Base-by-base conservation (phyloP, 2,888 invertebrate genomes). In the Cheilosia vulpina region DNA sequence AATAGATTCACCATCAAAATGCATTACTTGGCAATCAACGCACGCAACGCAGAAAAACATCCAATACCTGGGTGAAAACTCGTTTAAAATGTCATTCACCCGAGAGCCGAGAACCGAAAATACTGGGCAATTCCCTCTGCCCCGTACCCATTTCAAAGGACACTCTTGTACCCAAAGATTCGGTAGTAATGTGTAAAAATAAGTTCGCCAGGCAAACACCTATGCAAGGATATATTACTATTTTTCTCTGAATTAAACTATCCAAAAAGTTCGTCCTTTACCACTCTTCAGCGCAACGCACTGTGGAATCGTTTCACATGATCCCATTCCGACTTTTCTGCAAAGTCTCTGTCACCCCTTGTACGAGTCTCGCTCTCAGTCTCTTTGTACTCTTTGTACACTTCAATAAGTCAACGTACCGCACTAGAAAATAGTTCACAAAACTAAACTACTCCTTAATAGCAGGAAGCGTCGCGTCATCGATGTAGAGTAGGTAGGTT, bases 201-300 rank as follows among this genome's bases (percentile, higher is more conserved):
- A 34, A 34, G 11, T 11, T 34, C 34, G 3, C 34, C 34, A 11
- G 9, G 34, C 7, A 34, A 34, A 11, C 3, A 11, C 11, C 0
- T 11, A 34, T 34, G 34, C 34, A 34, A 34, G 34, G 34, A 34
- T 11, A 34, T 15, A 6, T n/a, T 43, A 2, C 0, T 7, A 2
- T n/a, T 17, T 45, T 45, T 45, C 17, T 45, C 7, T 6, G 17
- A 13, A 50, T 11, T 13, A 50, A 11, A 50, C 9, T 9, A 9
- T 19, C 19, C 2, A 15, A 21, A 52, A 52, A 52, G 52, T 52
- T 52, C 24, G 52, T 52, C 52, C 52, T 52, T 21, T 21, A 47
- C 41, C 13, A 60, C 60, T 27, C 24, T 43, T 60, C 24, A 58
- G 13, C 6, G 15, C 58, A 38, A 15, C 45, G 4, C 27, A 27